Evolutionary conservation across 2,888 invertebrate species (phyloP).

Genomic region (Dicyrtomina minuta): DNA sequence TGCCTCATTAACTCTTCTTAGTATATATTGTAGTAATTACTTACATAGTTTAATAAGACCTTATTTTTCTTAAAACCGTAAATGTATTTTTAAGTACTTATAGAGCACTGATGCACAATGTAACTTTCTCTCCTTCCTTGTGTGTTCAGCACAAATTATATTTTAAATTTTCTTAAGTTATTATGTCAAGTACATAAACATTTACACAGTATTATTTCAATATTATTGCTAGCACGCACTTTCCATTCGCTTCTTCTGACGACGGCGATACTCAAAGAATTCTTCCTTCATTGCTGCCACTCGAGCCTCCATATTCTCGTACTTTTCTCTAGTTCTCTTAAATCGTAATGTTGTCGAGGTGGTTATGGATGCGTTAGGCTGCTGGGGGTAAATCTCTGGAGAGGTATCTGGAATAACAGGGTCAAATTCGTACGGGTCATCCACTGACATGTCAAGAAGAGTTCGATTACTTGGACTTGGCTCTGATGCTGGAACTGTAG

Average conservation of each 20-base stretch:
- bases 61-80: too few relatives aligned
- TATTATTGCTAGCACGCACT: conserved; percentile 66
- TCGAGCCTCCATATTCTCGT: conserved; percentile 77
- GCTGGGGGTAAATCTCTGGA: conserved; percentile 48
- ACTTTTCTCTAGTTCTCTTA: conserved; percentile 55
- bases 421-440: conserved; percentile 95
- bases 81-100: too few relatives aligned
- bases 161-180: neutral
- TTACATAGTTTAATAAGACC: too few relatives aligned
- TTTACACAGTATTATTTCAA: neutral
- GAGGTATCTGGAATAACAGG: conserved; percentile 70
- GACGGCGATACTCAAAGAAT: conserved; percentile 84
- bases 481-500: conserved; percentile 54
- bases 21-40: neutral
- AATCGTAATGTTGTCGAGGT: conserved; percentile 58
- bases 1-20: conserved; percentile 4
- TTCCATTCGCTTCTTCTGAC: conserved; percentile 81
- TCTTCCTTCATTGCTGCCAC: conserved; percentile 93
- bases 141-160: too few relatives aligned
- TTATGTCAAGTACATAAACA: neutral
- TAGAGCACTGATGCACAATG: too few relatives aligned
- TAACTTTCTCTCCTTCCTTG: too few relatives aligned
- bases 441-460: conserved; percentile 68
- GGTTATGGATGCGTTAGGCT: conserved; percentile 54
- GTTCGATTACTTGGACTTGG: conserved; percentile 56